Evolutionary conservation across 2,888 invertebrate genomes (phyloP).

Genomic region (Phorcus lineatus): DNA sequence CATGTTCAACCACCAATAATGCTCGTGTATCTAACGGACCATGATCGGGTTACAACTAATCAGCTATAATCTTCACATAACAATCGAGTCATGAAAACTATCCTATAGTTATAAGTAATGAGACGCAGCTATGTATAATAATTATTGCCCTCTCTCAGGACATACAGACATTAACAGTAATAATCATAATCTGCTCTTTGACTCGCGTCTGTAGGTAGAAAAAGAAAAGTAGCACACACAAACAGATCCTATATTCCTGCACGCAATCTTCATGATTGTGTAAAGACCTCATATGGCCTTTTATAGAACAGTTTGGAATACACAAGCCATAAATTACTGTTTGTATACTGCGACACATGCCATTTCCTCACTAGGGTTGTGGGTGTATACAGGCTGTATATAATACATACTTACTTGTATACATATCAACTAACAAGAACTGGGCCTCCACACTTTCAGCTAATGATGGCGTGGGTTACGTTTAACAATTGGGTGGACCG

Average conservation of each 20-base stretch:
- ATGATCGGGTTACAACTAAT: too few species aligned
- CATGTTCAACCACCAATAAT: too few species aligned
- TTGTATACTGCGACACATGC: neutral
- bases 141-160: neutral
- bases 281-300: neutral
- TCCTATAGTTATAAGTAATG: neutral
- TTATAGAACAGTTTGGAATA: neutral
- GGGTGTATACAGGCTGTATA: neutral
- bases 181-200: neutral
- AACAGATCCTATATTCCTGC: neutral
- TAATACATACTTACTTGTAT: too few species aligned
- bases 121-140: neutral
- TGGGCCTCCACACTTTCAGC: too few species aligned
- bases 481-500: too few species aligned
- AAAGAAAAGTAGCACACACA: neutral
- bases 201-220: neutral
- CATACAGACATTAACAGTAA: neutral
- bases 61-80: neutral
- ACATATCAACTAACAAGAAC: too few species aligned
- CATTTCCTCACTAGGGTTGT: neutral
- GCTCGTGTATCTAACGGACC: too few species aligned
- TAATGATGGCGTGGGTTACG: too few species aligned
- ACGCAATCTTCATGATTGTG: neutral
- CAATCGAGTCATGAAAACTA: neutral
- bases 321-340: neutral